phyloP scores from a whole-genome alignment of 2,888 invertebrate species.

The Zhengitettix transpicula region DNA sequence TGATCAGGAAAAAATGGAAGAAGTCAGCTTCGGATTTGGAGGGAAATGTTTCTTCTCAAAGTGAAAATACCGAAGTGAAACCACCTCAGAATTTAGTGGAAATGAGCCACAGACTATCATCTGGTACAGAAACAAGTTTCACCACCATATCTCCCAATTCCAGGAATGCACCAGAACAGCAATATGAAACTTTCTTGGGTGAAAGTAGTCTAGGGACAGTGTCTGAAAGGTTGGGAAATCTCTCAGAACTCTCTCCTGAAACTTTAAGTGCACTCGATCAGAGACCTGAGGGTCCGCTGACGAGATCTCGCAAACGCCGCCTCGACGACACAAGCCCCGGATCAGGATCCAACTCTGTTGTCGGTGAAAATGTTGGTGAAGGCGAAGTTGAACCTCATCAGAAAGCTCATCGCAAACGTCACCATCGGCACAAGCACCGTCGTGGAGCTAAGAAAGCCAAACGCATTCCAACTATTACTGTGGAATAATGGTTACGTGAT shows the following conservation, averaged over 20 bases:
- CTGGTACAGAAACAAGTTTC: background rate
- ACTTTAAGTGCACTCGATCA: too few relatives aligned
- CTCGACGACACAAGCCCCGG: constrained; percentile 5
- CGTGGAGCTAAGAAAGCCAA: constrained; percentile 4
- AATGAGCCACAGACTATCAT: constrained; percentile 1
- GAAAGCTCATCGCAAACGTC: constrained; percentile 2
- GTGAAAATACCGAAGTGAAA: background rate
- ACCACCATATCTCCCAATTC: background rate
- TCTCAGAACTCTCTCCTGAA: too few relatives aligned
- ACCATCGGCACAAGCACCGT: constrained; percentile 3
- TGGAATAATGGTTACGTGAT: background rate
- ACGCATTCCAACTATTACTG: constrained; percentile 6
- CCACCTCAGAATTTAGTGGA: background rate
- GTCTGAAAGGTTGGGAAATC: too few relatives aligned
- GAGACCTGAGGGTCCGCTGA: constrained; percentile 10
- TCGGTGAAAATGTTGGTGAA: background rate
- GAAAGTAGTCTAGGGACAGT: background rate
- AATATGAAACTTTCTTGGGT: background rate
- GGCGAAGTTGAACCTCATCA: background rate
- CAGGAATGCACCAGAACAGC: background rate
- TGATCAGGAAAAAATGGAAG: constrained; percentile 1
- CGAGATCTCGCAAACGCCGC: constrained; percentile 13
- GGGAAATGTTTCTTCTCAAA: background rate
- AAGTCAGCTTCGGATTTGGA: background rate
- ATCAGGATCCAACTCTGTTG: background rate